Conservation (phyloP, 1,140 invertebrate species). For the Drosophila simulans region DNA sequence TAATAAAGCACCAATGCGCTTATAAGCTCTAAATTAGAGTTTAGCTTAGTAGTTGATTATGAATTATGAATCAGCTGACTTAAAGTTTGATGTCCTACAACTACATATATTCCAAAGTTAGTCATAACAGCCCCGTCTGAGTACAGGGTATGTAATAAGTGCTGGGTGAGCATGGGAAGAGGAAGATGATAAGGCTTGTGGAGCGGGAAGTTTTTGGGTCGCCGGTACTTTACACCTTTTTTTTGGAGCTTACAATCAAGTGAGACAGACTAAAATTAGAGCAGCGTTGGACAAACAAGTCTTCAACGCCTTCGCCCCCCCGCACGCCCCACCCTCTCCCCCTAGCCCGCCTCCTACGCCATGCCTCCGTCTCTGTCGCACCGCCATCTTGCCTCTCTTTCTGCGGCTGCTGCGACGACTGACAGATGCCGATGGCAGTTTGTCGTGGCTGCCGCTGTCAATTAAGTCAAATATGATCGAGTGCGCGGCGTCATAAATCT, state of each 20-base stretch:
- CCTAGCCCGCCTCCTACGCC: background rate
- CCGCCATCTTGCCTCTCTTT: background rate
- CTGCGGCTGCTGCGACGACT: conserved; percentile 18
- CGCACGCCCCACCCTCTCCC: rapidly evolving
- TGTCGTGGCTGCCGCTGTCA: conserved; percentile 80
- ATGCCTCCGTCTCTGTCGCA: background rate
- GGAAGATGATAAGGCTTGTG: conserved; percentile 4
- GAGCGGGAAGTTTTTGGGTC: background rate
- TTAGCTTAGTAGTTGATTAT: too few species aligned
- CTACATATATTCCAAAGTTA: background rate
- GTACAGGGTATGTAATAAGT: background rate
- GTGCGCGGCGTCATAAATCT: conserved; percentile 80
- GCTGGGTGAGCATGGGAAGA: background rate
- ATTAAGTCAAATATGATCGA: conserved; percentile 83
- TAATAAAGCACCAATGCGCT: too few species aligned
- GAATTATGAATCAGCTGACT: too few species aligned
- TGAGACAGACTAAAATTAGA: conserved; percentile 27
- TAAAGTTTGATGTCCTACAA: background rate
- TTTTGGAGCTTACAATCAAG: conserved; percentile 25
- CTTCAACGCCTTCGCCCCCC: conserved; percentile 9
- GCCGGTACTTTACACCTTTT: conserved; percentile 21
- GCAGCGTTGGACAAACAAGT: conserved; percentile 14
- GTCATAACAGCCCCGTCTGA: background rate
- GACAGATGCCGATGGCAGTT: conserved; percentile 70
- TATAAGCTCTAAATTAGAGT: too few species aligned